Percentiles rank a stretch among this genome's conserved stretches.
Evolutionary conservation across 2,113 vertebrate species (phyloP).

Genomic region (Scalopus aquaticus): DNA sequence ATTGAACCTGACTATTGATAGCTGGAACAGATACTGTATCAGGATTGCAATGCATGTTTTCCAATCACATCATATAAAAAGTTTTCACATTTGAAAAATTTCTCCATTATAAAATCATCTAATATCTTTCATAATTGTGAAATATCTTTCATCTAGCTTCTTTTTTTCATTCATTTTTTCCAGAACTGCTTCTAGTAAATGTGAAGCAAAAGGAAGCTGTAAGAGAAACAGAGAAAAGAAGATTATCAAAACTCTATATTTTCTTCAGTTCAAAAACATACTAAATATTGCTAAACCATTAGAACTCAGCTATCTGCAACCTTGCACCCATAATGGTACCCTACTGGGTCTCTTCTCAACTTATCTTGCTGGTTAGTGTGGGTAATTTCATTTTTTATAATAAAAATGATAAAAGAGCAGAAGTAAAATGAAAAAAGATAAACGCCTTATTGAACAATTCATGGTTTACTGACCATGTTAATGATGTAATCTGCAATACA

Average conservation of each 20-base stretch:
- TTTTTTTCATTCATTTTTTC: slow-evolving; percentile 95
- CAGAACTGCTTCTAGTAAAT: slow-evolving; percentile 91
- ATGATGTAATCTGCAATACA: slow-evolving; percentile 90
- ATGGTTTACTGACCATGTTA: slow-evolving; percentile 91
- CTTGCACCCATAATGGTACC: slow-evolving; percentile 47
- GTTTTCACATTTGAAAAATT: slow-evolving; percentile 29
- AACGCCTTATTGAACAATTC: slow-evolving; percentile 89
- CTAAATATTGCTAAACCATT: slow-evolving; percentile 78
- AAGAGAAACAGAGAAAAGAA: slow-evolving; percentile 85
- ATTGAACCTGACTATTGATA: slow-evolving; percentile 76
- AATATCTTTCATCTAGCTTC: slow-evolving; percentile 92
- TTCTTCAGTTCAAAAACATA: slow-evolving; percentile 77
- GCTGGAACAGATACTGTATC: slow-evolving; percentile 51
- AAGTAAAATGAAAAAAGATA: slow-evolving; percentile 89
- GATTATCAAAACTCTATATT: slow-evolving; percentile 71
- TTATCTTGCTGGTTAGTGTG: slow-evolving; percentile 78
- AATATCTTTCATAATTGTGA: slow-evolving; percentile 86
- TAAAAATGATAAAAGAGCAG: slow-evolving; percentile 87
- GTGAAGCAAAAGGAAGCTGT: slow-evolving; percentile 92
- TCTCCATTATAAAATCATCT: slow-evolving; percentile 73
- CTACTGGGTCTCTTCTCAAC: slow-evolving; percentile 79
- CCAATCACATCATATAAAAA: slow-evolving; percentile 58
- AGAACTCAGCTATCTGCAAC: slow-evolving; percentile 81
- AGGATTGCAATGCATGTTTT: slow-evolving; percentile 48
- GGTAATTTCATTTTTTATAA: slow-evolving; percentile 84